Percentiles rank a stretch among this genome's conserved stretches.
These are phyloP conservation scores for Antheraea pernyi DNA, from an alignment of 1,140 invertebrate species.

Conservation along the genomic window DNA sequence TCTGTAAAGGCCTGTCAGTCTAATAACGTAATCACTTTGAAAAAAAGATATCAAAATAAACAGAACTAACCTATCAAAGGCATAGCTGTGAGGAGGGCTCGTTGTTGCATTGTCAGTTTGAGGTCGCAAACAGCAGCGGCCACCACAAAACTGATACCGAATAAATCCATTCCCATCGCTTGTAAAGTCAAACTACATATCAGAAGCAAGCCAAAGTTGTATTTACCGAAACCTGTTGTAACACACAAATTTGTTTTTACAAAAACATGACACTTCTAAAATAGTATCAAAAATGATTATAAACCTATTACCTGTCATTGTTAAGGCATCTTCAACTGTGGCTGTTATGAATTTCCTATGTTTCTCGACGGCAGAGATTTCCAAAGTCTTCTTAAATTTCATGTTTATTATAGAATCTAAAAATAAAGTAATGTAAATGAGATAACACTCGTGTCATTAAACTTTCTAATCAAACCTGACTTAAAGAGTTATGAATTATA, in stretches of 20 bases:
- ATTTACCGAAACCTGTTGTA: slow-evolving; percentile 78
- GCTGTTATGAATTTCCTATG: slow-evolving; percentile 28
- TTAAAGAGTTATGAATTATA: too few relatives aligned
- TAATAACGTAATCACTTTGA: too few relatives aligned
- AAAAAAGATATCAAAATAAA: not conserved
- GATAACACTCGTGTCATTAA: too few relatives aligned
- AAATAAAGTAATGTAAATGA: too few relatives aligned
- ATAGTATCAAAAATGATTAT: not conserved
- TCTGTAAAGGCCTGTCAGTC: too few relatives aligned
- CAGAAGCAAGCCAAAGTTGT: slow-evolving; percentile 78
- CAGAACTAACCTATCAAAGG: slow-evolving; percentile 74
- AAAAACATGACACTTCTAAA: not conserved
- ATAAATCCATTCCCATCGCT: slow-evolving; percentile 76
- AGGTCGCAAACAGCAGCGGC: slow-evolving; percentile 82
- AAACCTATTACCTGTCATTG: slow-evolving; percentile 24
- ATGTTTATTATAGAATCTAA: not conserved
- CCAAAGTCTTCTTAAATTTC: not conserved
- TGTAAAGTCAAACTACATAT: slow-evolving; percentile 74
- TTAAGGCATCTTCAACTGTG: slow-evolving; percentile 44
- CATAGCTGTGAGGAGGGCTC: slow-evolving; percentile 80
- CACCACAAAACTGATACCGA: slow-evolving; percentile 79
- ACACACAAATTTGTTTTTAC: not conserved
- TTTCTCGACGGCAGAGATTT: slow-evolving; percentile 27
- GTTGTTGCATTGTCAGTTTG: slow-evolving; percentile 76
- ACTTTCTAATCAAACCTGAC: too few relatives aligned